Conservation (phyloP, 1,140 invertebrate species). For the Camponotus vicinus region DNA sequence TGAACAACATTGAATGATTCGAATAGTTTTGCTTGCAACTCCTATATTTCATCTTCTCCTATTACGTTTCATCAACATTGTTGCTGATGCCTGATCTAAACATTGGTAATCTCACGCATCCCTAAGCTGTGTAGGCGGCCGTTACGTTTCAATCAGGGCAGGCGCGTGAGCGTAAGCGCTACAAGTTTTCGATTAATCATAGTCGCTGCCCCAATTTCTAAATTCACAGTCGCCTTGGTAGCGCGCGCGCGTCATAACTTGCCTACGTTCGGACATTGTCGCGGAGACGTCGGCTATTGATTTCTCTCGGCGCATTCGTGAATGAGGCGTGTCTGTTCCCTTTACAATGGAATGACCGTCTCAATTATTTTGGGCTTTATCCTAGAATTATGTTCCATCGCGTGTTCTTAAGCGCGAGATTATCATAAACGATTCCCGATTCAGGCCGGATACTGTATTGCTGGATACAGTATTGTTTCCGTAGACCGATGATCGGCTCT, state of each 20-base stretch:
- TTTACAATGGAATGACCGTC: slow-evolving; percentile 36
- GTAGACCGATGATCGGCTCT: not conserved
- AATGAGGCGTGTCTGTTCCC: slow-evolving; percentile 25
- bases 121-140: not conserved
- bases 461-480: not conserved
- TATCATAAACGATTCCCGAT: slow-evolving; percentile 32
- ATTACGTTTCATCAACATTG: not conserved
- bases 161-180: slow-evolving; percentile 18
- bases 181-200: slow-evolving; percentile 68
- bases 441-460: not conserved
- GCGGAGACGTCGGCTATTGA: slow-evolving; percentile 63
- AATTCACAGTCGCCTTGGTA: slow-evolving; percentile 61
- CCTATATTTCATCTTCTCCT: not conserved
- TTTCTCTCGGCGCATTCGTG: slow-evolving; percentile 50
- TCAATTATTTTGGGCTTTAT: slow-evolving; percentile 33
- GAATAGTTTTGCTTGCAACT: not conserved
- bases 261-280: slow-evolving; percentile 56
- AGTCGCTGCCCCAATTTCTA: slow-evolving; percentile 49
- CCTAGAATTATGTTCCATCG: not conserved
- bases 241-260: slow-evolving; percentile 64
- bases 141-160: not conserved
- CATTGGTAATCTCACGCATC: not conserved
- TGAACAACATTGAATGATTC: not conserved
- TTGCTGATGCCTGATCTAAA: slow-evolving; percentile 16
- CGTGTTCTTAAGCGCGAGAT: not conserved